Evolutionary conservation across 2,797 vertebrate genomes (phyloP).

Genomic region (Xyrichtys novacula): DNA sequence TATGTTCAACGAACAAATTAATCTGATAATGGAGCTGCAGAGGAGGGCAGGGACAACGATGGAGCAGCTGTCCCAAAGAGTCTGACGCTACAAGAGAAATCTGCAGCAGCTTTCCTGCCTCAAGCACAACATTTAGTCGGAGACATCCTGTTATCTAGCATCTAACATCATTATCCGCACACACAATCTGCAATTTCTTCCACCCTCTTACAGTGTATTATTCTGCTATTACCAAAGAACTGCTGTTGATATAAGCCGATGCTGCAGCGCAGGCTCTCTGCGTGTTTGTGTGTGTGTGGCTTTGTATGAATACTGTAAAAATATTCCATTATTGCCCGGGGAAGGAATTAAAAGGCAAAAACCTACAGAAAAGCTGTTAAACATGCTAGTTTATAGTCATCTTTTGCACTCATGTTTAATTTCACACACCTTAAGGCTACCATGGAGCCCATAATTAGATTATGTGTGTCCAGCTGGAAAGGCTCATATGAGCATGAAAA

Average conservation of each 20-base stretch:
- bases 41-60: slow-evolving; percentile 15
- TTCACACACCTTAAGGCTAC: slow-evolving; percentile 53
- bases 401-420: slow-evolving; percentile 58
- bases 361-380: slow-evolving; percentile 55
- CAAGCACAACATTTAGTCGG: slow-evolving; percentile 63
- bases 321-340: slow-evolving; percentile 41
- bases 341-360: slow-evolving; percentile 61
- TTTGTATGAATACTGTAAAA: slow-evolving; percentile 39
- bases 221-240: slow-evolving; percentile 56
- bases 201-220: slow-evolving; percentile 48
- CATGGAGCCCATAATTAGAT: slow-evolving; percentile 51
- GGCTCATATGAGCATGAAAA: slow-evolving; percentile 34
- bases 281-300: slow-evolving; percentile 12
- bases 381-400: slow-evolving; percentile 46
- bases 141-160: slow-evolving; percentile 69
- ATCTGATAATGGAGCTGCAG: slow-evolving; percentile 42
- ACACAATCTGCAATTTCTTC: slow-evolving; percentile 63
- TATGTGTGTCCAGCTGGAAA: slow-evolving; percentile 48
- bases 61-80: slow-evolving; percentile 35
- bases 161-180: slow-evolving; percentile 74
- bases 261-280: slow-evolving; percentile 39
- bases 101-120: slow-evolving; percentile 37
- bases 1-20: slow-evolving; percentile 7
- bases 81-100: slow-evolving; percentile 36
- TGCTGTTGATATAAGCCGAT: slow-evolving; percentile 61